A percentile compares a stretch with the other conserved stretches of the same genome.
Conservation (phyloP, 1,140 invertebrate species). For the Drosophila quadrilineata region DNA sequence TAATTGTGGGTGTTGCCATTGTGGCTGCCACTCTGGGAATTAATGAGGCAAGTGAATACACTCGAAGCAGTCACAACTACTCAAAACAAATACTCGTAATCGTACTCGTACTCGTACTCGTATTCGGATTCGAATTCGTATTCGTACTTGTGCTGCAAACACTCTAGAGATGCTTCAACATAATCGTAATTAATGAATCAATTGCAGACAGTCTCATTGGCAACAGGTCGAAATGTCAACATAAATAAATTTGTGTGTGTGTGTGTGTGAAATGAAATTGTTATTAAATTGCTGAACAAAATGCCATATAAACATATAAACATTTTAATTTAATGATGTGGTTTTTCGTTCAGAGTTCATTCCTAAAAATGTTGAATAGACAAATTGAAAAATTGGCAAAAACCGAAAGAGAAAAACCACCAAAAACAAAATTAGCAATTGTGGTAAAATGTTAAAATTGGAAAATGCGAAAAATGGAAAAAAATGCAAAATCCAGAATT, state of each 20-base stretch:
- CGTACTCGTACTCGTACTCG: no score
- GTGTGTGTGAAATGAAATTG: not conserved
- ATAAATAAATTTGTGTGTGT: no score
- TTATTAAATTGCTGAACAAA: slow-evolving; percentile 4
- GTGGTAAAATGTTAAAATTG: no score
- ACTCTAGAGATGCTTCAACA: not conserved
- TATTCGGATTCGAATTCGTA: no score
- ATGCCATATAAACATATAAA: slow-evolving; percentile 14
- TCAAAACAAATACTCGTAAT: no score
- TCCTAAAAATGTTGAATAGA: no score
- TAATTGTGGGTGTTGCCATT: slow-evolving; percentile 25
- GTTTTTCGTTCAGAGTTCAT: slow-evolving; percentile 3
- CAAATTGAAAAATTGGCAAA: not conserved
- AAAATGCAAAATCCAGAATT: no score
- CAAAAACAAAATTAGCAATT: slow-evolving; percentile 14
- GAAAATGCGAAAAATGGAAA: not conserved
- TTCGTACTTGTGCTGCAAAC: no score
- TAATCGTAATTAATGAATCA: slow-evolving; percentile 24
- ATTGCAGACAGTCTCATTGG: slow-evolving; percentile 10
- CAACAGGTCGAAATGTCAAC: slow-evolving; percentile 7
- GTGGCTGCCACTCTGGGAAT: slow-evolving; percentile 5
- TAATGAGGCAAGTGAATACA: slow-evolving; percentile 12
- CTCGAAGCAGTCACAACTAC: not conserved
- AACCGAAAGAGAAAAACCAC: slow-evolving; percentile 13
- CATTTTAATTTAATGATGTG: slow-evolving; percentile 13